A percentile compares a stretch with the other conserved stretches of the same genome.
phyloP scores from a whole-genome alignment of 1,140 invertebrate species.

The Phymastichus coffea region DNA sequence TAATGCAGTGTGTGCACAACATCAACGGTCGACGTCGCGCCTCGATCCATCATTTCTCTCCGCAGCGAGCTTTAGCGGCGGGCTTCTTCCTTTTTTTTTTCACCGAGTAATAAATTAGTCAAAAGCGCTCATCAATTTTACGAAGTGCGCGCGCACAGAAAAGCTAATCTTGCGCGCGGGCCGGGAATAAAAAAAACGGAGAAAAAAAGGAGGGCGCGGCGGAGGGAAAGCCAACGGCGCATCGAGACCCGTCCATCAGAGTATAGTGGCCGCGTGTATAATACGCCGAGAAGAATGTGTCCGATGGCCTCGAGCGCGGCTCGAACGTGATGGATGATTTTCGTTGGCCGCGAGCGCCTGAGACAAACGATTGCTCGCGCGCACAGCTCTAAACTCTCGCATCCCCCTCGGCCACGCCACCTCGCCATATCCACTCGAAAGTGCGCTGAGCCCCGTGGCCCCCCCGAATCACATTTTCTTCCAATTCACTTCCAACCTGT shows the following conservation, averaged over 20 bases:
- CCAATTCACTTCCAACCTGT: too few relatives aligned
- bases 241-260: slow-evolving; percentile 26
- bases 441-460: too few relatives aligned
- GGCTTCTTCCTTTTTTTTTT: slow-evolving; percentile 35
- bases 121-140: slow-evolving; percentile 55
- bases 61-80: slow-evolving; percentile 45
- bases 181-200: neutral
- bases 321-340: slow-evolving; percentile 57
- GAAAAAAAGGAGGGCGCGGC: neutral
- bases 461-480: too few relatives aligned
- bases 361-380: neutral
- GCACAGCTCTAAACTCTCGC: too few relatives aligned
- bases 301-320: slow-evolving; percentile 49
- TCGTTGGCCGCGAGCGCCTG: slow-evolving; percentile 36
- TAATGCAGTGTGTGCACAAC: too few relatives aligned
- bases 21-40: too few relatives aligned
- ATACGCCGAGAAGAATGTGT: slow-evolving; percentile 31
- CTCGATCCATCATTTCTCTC: slow-evolving; percentile 25
- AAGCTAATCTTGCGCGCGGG: slow-evolving; percentile 36
- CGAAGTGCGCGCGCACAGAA: slow-evolving; percentile 40
- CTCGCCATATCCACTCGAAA: neutral
- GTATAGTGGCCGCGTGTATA: too few relatives aligned
- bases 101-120: slow-evolving; percentile 52
- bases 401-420: neutral
- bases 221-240: neutral